These are phyloP conservation scores for Atractosteus spatula DNA, from an alignment of 2,113 vertebrate genomes.

Conservation along the genomic window DNA sequence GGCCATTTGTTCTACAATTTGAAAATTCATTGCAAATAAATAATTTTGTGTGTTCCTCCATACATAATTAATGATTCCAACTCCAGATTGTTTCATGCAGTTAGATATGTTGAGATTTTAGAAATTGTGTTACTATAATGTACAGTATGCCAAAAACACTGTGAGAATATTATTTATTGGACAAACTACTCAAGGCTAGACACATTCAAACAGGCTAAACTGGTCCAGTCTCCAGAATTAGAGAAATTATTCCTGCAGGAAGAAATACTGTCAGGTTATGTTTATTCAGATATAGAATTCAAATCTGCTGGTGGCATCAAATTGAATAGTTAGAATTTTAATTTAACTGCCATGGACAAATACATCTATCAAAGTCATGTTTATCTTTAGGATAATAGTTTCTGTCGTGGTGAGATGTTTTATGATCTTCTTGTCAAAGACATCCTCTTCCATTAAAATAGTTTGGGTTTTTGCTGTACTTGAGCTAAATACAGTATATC, in stretches of 20 bases:
- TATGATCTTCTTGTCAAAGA: background rate
- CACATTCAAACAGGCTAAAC: no score
- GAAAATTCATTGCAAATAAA: no score
- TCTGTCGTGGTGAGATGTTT: background rate
- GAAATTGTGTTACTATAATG: background rate
- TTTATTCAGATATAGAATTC: conserved; percentile 1
- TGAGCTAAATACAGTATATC: background rate
- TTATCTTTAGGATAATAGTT: conserved; percentile 3
- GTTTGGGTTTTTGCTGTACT: background rate
- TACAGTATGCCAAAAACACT: background rate
- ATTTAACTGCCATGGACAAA: conserved; percentile 3
- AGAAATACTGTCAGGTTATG: background rate
- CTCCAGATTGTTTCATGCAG: background rate
- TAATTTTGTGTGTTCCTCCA: no score
- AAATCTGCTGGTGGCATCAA: conserved; percentile 14
- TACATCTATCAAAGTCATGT: background rate
- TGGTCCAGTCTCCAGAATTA: background rate
- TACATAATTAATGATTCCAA: background rate
- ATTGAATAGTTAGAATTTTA: background rate
- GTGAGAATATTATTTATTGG: background rate
- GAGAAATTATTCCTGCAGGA: conserved; percentile 15
- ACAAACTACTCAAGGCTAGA: background rate
- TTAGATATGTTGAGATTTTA: background rate
- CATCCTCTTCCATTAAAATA: background rate
- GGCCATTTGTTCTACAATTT: no score